Evolutionary conservation across 2,888 invertebrate genomes (phyloP), one percentile per base, ranked within the genome.

Genomic region (Xylota sylvarum): DNA sequence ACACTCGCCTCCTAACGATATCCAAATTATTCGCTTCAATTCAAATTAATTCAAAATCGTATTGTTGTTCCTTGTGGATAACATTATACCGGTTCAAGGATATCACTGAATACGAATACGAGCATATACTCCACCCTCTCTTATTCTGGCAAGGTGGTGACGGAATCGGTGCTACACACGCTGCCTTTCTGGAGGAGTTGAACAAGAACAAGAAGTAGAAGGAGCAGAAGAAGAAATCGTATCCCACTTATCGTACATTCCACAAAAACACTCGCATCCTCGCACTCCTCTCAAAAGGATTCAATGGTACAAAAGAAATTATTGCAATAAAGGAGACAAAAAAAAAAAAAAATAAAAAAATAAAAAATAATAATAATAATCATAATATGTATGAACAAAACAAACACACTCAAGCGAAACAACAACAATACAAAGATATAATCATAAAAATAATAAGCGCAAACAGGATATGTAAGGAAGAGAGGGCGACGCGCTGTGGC

Each of bases 21-120:
- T 82, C 72, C 86, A 82, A 86, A 86, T 86, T 78, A 86, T 86
- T 86, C 86, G 86, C 82, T 86, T 86, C 86, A 86, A 86, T 86
- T 86, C 82, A 86, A 86, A 86, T 86, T 86, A 86, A 86, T 86
- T 86, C 82, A 86, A 81, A 86, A 82, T 86, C 77, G 82, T 78
- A 86, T 86, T 86, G 86, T 82, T 86, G 77, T 73, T 78, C 72
- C 77, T 86, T 67, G 78, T 37, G 82, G 77, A 82, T 86, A 78
- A 82, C 48, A 78, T 86, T 78, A 82, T 78, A 78, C 77, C 62
- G 76, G 77, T 86, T 86, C 77, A 82, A 86, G 86, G 86, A 82
- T 86, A 86, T 85, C 76, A 72, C 72, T 69, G 70, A 73, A 80
- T 70, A 40, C 27, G 52, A 56, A 17, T 65, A 60, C 43, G 60